Evolutionary conservation across 2,888 invertebrate genomes (phyloP), one percentile per base, ranked within the genome.

Genomic region (Agrenia bidenticulata): DNA sequence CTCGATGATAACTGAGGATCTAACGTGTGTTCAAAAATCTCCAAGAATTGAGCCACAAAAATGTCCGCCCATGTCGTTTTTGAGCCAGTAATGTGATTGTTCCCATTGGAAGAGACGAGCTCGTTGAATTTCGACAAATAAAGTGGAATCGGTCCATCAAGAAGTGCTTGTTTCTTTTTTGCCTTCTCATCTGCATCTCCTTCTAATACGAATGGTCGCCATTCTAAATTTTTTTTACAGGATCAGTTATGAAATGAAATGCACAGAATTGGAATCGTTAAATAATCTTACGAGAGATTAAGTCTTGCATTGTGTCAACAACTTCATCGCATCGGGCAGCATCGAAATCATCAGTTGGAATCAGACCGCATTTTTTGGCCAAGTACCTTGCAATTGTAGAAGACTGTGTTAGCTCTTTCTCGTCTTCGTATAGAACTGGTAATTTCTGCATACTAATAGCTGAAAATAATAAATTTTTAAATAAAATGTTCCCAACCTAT

Each of bases 1-100:
- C 79, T 79, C 71, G 82, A 82, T 69, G 84, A 76, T 13, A 62
- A 15, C 19, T 39, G 42, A 2, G 68, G 64, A 7, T 56, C 60
- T 13, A 54, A 39, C 2, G 42, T 27, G 15, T 27, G 49, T 2
- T 59, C 42, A 5, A 4, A 41, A 13, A 27, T 1, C 13, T 23
- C 54, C 17, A 61, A 39, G 39, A 41, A 60, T 23, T 61, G 60
- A 27, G 64, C 60, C 39, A 58, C 45, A 2, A 26, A 37, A 32
- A 64, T 32, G 60, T 64, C 64, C 17, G 49, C 56, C 64, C 64
- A 64, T 19, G 55, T 55, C 15, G 60, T 39, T 24, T 32, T 50
- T 1, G 41, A 15, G 2, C 64, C 64, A 21, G 60, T 45, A 11
- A 64, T 26, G 13, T 53, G 60, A 7, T 39, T 26, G 9, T 60